Evolutionary conservation across 64 coral and sea anemone species (phyloP).

Genomic region (Montipora capricornis): DNA sequence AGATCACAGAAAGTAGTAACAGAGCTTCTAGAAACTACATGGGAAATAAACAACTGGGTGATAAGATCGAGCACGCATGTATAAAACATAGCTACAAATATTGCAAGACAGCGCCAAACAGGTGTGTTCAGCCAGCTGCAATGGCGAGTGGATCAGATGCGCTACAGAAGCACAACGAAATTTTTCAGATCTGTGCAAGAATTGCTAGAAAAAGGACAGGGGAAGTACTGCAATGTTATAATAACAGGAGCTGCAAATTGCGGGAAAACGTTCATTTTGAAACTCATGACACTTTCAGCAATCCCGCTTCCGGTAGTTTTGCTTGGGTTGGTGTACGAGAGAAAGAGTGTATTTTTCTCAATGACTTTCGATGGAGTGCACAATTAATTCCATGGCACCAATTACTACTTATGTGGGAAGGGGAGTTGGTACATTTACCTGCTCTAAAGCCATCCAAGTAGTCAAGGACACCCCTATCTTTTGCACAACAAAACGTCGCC

Average conservation of each 20-base stretch:
- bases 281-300: conserved; percentile 20
- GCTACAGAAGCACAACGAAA: neutral
- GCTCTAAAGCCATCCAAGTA: conserved; percentile 10
- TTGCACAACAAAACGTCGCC: conserved; percentile 6
- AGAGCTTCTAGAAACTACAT: conserved; percentile 39
- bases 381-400: conserved; percentile 48
- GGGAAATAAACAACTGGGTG: conserved; percentile 30
- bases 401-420: conserved; percentile 31
- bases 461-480: conserved; percentile 25
- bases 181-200: too few species aligned
- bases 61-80: neutral
- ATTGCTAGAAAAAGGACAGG: too few species aligned
- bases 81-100: conserved; percentile 10
- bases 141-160: conserved; percentile 22
- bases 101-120: neutral
- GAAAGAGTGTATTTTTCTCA: conserved; percentile 18
- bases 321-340: neutral
- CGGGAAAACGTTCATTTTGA: neutral
- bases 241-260: conserved; percentile 19
- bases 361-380: conserved; percentile 24
- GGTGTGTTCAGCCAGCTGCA: neutral
- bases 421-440: conserved; percentile 41
- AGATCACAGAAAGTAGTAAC: conserved; percentile 14
- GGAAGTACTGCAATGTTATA: neutral
- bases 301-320: conserved; percentile 14